phyloP scores from a whole-genome alignment of 2,797 vertebrate species.

The Tachyglossus aculeatus region DNA sequence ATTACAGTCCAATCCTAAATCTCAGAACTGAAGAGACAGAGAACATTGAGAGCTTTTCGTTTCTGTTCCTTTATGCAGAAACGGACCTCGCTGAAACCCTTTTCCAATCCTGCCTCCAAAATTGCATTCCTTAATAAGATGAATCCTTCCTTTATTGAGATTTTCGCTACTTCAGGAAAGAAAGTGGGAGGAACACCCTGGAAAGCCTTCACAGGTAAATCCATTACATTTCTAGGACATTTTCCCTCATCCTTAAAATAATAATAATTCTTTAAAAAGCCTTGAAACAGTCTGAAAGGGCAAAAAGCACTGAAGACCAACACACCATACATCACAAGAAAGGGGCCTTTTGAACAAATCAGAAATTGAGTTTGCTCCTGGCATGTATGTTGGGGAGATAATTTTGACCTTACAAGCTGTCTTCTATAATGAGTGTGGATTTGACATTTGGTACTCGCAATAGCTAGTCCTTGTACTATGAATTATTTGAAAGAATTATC shows the following conservation, averaged over 20 bases:
- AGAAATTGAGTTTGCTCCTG: constrained; percentile 64
- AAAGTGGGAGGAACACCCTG: constrained; percentile 34
- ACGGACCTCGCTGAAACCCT: constrained; percentile 32
- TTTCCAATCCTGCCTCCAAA: constrained; percentile 47
- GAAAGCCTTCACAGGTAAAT: constrained; percentile 42
- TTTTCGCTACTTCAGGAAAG: neutral
- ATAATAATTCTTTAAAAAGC: constrained; percentile 66
- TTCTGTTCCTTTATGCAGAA: constrained; percentile 37
- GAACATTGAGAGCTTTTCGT: constrained; percentile 46
- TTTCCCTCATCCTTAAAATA: constrained; percentile 16
- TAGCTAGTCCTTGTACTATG: constrained; percentile 62
- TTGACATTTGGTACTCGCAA: constrained; percentile 59
- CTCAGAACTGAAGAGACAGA: constrained; percentile 48
- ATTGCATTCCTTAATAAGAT: constrained; percentile 40
- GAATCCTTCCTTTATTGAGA: constrained; percentile 26
- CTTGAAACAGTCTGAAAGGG: constrained; percentile 50
- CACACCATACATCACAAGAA: constrained; percentile 63
- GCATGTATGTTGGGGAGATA: constrained; percentile 56
- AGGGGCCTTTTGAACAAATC: constrained; percentile 52
- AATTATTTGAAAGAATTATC: constrained; percentile 59
- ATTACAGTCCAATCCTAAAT: constrained; percentile 52
- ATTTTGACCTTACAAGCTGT: constrained; percentile 57
- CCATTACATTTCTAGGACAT: constrained; percentile 36
- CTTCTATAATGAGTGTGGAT: constrained; percentile 67
- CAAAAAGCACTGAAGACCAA: constrained; percentile 59